Conservation (phyloP, 2,888 invertebrate species). For the Drosophila colorata region DNA sequence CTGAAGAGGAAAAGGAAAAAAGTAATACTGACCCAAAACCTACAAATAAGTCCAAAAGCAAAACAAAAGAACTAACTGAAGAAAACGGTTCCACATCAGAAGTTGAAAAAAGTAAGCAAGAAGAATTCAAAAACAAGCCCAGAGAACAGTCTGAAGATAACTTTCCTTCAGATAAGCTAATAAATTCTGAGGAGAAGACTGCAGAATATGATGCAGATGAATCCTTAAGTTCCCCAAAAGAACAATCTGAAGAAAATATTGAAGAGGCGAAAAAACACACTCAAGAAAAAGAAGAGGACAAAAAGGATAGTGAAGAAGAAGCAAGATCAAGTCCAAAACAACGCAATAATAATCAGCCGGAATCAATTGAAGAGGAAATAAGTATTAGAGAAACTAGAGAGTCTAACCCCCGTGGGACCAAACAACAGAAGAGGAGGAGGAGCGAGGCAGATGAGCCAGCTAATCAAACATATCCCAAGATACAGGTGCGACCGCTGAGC, state of each 20-base stretch:
- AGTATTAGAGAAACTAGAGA: neutral
- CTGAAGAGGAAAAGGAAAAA: too few relatives aligned
- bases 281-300: neutral
- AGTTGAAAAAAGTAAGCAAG: neutral
- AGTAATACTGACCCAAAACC: too few relatives aligned
- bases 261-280: neutral
- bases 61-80: neutral
- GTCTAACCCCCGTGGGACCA: neutral
- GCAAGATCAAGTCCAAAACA: neutral
- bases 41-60: neutral
- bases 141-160: neutral
- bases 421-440: neutral
- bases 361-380: neutral
- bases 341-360: neutral
- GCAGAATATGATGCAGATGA: neutral
- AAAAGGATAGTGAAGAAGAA: neutral
- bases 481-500: slow-evolving; percentile 78
- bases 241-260: neutral
- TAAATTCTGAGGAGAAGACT: neutral
- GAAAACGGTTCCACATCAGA: neutral
- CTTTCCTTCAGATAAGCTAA: neutral
- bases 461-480: slow-evolving; percentile 54
- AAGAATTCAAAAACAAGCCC: neutral
- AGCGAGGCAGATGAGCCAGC: neutral
- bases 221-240: neutral